Percentiles rank a stretch among this genome's conserved stretches.
Evolutionary conservation across 92 coral and sea anemone species (phyloP).

Genomic region (Umimayanthus kanabou): DNA sequence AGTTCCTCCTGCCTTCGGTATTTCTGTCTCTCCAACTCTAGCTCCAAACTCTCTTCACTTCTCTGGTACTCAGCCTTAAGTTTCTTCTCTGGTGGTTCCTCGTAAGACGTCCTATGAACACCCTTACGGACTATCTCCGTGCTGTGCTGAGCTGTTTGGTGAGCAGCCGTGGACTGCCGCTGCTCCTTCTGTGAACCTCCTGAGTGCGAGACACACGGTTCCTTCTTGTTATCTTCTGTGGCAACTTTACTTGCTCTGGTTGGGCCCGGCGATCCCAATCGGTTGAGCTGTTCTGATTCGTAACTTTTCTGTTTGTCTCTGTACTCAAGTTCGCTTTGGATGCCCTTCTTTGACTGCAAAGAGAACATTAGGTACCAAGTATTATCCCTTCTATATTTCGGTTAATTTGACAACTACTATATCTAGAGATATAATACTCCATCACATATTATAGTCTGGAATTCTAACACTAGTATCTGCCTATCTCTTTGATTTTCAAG

Average conservation of each 20-base stretch:
- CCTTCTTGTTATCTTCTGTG: neutral
- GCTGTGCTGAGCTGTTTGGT: neutral
- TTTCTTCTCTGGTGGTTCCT: conserved; percentile 83
- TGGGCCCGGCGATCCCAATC: conserved; percentile 2
- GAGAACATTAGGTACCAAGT: neutral
- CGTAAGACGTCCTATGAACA: conserved; percentile 37
- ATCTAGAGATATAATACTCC: too few species aligned
- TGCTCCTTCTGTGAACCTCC: conserved; percentile 4
- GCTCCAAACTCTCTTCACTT: conserved; percentile 52
- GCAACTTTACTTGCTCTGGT: neutral
- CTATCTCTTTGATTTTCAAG: too few species aligned
- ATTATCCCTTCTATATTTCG: too few species aligned
- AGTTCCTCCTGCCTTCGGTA: conserved; percentile 63
- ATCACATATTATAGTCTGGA: too few species aligned
- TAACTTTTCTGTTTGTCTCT: neutral
- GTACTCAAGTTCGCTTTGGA: neutral
- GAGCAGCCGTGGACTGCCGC: neutral
- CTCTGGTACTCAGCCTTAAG: conserved; percentile 44
- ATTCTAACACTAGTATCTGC: too few species aligned
- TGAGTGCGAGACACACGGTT: neutral
- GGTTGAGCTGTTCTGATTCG: conserved; percentile 4
- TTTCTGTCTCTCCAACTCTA: conserved; percentile 67
- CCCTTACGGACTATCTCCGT: conserved; percentile 32
- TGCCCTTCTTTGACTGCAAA: conserved; percentile 18
- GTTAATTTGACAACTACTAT: too few species aligned